A percentile compares a stretch with the other conserved stretches of the same genome.
phyloP scores from a whole-genome alignment of 2,888 invertebrate species.

The Agonopterix heracliana region DNA sequence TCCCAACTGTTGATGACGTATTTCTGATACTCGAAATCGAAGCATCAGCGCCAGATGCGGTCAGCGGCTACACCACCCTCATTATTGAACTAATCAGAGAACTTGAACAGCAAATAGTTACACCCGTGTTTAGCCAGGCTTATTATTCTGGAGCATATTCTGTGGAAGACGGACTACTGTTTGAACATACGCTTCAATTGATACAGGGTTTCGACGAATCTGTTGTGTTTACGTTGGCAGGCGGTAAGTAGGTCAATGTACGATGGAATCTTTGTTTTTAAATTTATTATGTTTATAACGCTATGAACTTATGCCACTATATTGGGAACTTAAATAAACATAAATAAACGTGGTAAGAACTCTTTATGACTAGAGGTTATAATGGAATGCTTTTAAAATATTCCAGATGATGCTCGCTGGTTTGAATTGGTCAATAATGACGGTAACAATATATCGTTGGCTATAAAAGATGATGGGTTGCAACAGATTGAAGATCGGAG shows the following conservation, averaged over 20 bases:
- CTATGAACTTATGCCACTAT: too few species aligned
- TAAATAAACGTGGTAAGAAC: too few species aligned
- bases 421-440: constrained; percentile 17
- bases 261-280: too few species aligned
- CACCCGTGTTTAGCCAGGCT: constrained; percentile 22
- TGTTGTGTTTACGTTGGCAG: constrained; percentile 26
- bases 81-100: constrained; percentile 13
- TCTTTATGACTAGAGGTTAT: constrained; percentile 1
- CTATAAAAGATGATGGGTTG: constrained; percentile 3
- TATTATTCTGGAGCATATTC: constrained; percentile 30
- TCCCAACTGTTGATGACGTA: constrained; percentile 8
- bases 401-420: constrained; percentile 23
- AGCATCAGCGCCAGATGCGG: constrained; percentile 16
- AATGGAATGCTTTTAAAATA: not conserved
- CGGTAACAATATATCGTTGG: constrained; percentile 5
- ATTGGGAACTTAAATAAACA: too few species aligned
- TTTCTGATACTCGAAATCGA: constrained; percentile 19
- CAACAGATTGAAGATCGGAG: constrained; percentile 13
- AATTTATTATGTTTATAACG: too few species aligned
- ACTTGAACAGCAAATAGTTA: constrained; percentile 16
- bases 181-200: constrained; percentile 23
- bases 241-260: constrained; percentile 22
- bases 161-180: constrained; percentile 20
- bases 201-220: constrained; percentile 27
- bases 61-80: constrained; percentile 12